Conservation (phyloP, 2,113 vertebrate genomes). For the Athene cunicularia region DNA sequence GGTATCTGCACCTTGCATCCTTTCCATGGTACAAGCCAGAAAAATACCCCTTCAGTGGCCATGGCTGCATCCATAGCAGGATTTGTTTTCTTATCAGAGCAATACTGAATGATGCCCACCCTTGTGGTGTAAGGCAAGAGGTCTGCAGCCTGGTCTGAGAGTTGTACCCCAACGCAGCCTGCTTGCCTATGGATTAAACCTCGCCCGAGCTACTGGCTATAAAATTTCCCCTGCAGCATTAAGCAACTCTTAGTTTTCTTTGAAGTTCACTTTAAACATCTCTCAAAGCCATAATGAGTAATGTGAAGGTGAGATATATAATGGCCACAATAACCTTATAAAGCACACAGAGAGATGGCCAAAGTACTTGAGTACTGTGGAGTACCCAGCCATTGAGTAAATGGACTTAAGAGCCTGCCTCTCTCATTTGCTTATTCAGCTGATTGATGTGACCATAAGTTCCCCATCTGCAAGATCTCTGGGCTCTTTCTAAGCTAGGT, state of each 20-base stretch:
- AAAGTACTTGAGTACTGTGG: neutral
- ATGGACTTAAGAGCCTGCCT: constrained; percentile 11
- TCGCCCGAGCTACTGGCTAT: neutral
- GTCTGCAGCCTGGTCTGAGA: neutral
- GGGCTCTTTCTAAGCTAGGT: neutral
- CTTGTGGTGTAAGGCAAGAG: neutral
- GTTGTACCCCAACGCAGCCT: accelerated
- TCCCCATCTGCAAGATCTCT: neutral
- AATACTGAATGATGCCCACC: neutral
- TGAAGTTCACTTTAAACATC: constrained; percentile 48
- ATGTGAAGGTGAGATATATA: constrained; percentile 12
- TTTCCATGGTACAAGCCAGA: neutral
- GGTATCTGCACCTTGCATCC: neutral
- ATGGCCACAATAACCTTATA: constrained; percentile 15
- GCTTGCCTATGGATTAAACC: neutral
- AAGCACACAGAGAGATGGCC: neutral
- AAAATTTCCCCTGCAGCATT: neutral
- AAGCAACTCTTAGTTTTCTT: constrained; percentile 6
- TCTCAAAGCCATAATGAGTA: neutral
- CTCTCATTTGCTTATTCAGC: constrained; percentile 44
- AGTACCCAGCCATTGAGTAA: neutral
- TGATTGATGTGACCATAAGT: constrained; percentile 26
- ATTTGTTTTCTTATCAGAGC: neutral
- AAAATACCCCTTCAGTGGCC: neutral
- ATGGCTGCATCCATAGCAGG: neutral